Evolutionary conservation across 1,140 invertebrate genomes (phyloP).

Genomic region (Hypothenemus hampei): DNA sequence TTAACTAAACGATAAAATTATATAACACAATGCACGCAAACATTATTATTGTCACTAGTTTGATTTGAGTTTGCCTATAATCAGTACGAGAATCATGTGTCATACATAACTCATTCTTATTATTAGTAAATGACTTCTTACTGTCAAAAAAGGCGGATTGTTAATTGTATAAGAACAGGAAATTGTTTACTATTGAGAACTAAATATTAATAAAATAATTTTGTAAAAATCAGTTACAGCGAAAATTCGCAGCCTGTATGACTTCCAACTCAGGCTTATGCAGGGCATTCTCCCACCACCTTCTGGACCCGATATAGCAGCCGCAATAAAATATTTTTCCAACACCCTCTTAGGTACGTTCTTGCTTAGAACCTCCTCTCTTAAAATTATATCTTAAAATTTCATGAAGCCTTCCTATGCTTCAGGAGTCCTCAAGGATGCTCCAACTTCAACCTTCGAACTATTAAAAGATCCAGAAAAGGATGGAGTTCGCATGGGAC

Average conservation of each 20-base stretch:
- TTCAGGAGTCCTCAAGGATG: constrained; percentile 90
- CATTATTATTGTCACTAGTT: too few relatives aligned
- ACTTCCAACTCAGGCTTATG: constrained; percentile 88
- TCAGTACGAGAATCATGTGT: too few relatives aligned
- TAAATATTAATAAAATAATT: background rate
- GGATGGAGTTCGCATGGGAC: constrained; percentile 76
- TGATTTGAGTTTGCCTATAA: too few relatives aligned
- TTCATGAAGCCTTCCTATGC: too few relatives aligned
- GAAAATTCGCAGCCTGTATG: constrained; percentile 94
- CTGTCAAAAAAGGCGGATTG: too few relatives aligned
- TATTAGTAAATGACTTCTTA: too few relatives aligned
- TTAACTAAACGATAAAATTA: too few relatives aligned
- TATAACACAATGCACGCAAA: too few relatives aligned
- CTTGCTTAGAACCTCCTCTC: too few relatives aligned
- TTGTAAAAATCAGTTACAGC: constrained; percentile 77
- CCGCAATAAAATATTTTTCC: constrained; percentile 96
- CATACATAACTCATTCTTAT: too few relatives aligned
- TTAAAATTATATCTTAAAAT: background rate
- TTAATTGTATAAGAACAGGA: too few relatives aligned
- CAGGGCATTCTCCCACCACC: constrained; percentile 89
- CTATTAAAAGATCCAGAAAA: constrained; percentile 81
- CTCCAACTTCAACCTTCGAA: constrained; percentile 83
- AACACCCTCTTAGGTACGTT: constrained; percentile 91
- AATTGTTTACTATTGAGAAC: background rate
- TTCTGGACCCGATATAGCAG: constrained; percentile 91